phyloP scores from a whole-genome alignment of 2,113 vertebrate species.

The Erythrolamprus reginae region DNA sequence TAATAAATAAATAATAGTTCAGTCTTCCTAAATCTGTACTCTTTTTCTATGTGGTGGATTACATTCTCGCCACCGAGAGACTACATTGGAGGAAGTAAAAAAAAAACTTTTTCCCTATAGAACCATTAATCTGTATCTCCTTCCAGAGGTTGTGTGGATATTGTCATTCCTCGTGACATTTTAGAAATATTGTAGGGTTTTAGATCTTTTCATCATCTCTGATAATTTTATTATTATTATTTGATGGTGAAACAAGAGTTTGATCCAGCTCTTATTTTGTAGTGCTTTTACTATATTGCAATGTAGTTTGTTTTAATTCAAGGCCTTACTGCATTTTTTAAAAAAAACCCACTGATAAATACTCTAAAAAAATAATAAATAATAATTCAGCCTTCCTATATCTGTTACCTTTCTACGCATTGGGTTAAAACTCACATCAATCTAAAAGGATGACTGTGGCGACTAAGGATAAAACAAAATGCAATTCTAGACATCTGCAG shows the following conservation, averaged over 20 bases:
- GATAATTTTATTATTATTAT: background rate
- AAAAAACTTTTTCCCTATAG: no score
- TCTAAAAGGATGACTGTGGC: background rate
- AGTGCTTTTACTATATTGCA: no score
- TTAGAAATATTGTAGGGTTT: background rate
- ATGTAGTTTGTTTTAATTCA: no score
- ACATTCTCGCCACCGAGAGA: no score
- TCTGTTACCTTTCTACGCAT: rapidly evolving
- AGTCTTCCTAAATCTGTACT: no score
- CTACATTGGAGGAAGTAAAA: no score
- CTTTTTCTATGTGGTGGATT: no score
- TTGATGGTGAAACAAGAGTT: no score
- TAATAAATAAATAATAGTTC: background rate
- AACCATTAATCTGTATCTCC: background rate
- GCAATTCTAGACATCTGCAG: background rate
- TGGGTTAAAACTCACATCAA: background rate
- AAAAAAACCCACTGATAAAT: no score
- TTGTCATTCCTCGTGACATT: background rate
- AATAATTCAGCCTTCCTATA: background rate
- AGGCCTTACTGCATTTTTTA: no score
- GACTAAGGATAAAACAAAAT: background rate
- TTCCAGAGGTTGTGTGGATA: background rate
- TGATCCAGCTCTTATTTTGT: no score
- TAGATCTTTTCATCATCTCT: background rate
- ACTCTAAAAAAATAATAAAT: background rate